Percentiles rank a stretch among this genome's conserved stretches.
Evolutionary conservation across 2,888 invertebrate species (phyloP).

Genomic region (Leptopilina myrica): DNA sequence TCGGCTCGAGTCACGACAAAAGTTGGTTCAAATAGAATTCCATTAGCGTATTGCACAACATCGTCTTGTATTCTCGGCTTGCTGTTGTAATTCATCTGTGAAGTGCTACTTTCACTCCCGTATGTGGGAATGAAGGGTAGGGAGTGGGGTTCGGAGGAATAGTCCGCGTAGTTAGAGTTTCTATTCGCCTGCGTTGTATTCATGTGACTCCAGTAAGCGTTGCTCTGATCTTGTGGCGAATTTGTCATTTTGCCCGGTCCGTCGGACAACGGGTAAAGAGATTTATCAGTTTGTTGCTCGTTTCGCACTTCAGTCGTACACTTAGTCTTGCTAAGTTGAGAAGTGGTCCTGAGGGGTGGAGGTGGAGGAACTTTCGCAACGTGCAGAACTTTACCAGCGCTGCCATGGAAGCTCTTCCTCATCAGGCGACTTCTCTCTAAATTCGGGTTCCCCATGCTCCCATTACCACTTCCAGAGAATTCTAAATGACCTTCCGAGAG

Average conservation of each 20-base stretch:
- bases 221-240: constrained; percentile 75
- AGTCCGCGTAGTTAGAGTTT: constrained; percentile 67
- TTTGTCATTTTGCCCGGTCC: constrained; percentile 51
- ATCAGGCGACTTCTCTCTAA: constrained; percentile 91
- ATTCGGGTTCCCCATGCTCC: constrained; percentile 86
- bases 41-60: constrained; percentile 78
- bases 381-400: constrained; percentile 88
- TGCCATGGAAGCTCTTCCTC: constrained; percentile 93
- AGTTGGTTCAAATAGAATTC: constrained; percentile 73
- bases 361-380: constrained; percentile 91
- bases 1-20: constrained; percentile 89
- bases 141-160: constrained; percentile 80
- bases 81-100: constrained; percentile 62
- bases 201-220: constrained; percentile 70
- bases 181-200: constrained; percentile 60
- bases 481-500: constrained; percentile 92
- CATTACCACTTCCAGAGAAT: constrained; percentile 78
- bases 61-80: constrained; percentile 75
- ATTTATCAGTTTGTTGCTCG: constrained; percentile 65
- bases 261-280: constrained; percentile 59
- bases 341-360: constrained; percentile 91
- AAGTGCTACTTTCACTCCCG: constrained; percentile 67
- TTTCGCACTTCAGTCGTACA: constrained; percentile 79
- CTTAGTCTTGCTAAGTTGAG: constrained; percentile 87
- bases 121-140: constrained; percentile 81